Percentiles rank a stretch among this genome's conserved stretches.
These are phyloP conservation scores for Lepidotrigona ventralis DNA, from an alignment of 1,140 invertebrate genomes.

Conservation along the genomic window DNA sequence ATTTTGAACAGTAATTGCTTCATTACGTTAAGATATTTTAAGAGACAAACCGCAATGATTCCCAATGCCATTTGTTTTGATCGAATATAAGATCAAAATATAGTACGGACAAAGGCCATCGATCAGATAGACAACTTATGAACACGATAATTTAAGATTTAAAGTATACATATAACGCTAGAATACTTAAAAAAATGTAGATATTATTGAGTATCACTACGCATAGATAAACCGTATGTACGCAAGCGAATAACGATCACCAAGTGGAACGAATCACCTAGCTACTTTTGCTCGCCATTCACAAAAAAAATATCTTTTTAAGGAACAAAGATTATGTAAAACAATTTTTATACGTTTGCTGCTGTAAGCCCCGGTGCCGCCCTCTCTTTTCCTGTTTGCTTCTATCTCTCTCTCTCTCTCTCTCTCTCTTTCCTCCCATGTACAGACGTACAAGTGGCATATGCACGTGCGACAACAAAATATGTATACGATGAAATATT, in stretches of 20 bases:
- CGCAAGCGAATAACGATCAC: background rate
- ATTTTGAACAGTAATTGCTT: background rate
- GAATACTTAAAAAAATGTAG: constrained; percentile 22
- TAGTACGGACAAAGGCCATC: constrained; percentile 13
- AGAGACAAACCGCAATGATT: background rate
- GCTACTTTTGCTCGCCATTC: constrained; percentile 8
- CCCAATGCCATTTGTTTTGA: constrained; percentile 36
- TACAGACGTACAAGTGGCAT: background rate
- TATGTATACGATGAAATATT: too few relatives aligned
- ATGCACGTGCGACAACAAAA: background rate
- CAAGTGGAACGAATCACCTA: background rate
- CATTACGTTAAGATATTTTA: background rate
- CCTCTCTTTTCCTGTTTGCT: background rate
- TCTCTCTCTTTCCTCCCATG: too few relatives aligned
- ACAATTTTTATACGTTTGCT: background rate
- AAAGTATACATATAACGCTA: background rate
- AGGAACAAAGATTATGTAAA: background rate
- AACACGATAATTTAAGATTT: constrained; percentile 9
- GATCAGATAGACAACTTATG: background rate
- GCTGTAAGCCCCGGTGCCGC: background rate
- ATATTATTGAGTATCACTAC: constrained; percentile 12
- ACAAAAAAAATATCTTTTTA: constrained; percentile 15
- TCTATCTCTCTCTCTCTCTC: too few relatives aligned
- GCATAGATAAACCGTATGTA: background rate
- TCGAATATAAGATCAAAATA: constrained; percentile 4